phyloP scores from a whole-genome alignment of 2,113 vertebrate genomes.

The Monopterus albus region DNA sequence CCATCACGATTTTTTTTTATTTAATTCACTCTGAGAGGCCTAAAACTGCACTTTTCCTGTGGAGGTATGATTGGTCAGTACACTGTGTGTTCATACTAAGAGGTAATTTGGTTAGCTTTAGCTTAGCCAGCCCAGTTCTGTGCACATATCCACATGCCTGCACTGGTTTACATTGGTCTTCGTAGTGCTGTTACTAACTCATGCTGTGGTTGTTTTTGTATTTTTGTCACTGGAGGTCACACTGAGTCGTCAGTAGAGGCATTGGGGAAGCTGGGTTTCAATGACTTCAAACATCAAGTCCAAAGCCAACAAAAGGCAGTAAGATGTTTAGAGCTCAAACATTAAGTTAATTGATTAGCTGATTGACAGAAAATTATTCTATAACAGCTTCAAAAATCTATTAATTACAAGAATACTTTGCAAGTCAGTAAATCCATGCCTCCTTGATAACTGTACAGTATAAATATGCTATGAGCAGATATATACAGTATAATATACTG shows the following conservation, averaged over 20 bases:
- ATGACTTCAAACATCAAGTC: constrained; percentile 15
- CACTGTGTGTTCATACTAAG: constrained; percentile 23
- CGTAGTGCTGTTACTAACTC: constrained; percentile 46
- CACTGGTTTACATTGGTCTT: constrained; percentile 27
- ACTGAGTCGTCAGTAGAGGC: constrained; percentile 34
- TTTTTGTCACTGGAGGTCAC: constrained; percentile 44
- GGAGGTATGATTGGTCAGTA: constrained; percentile 38
- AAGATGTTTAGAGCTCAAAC: too few species aligned
- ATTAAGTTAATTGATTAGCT: too few species aligned
- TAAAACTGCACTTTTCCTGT: constrained; percentile 61
- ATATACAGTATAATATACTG: background rate
- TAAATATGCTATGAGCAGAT: constrained; percentile 70
- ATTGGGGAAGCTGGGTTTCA: constrained; percentile 50
- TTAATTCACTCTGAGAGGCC: constrained; percentile 59
- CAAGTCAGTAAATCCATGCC: constrained; percentile 51
- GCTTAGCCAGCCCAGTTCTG: constrained; percentile 8
- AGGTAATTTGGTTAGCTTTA: constrained; percentile 10
- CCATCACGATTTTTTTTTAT: constrained; percentile 40
- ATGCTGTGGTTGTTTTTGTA: constrained; percentile 38
- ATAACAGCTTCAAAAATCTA: too few species aligned
- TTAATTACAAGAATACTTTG: background rate
- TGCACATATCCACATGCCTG: constrained; percentile 33
- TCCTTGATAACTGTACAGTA: constrained; percentile 42
- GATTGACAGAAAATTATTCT: too few species aligned
- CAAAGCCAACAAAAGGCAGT: background rate